A percentile compares a stretch with the other conserved stretches of the same genome.
Evolutionary conservation across 2,888 invertebrate species (phyloP).

Genomic region (Choristoneura rosaceana): DNA sequence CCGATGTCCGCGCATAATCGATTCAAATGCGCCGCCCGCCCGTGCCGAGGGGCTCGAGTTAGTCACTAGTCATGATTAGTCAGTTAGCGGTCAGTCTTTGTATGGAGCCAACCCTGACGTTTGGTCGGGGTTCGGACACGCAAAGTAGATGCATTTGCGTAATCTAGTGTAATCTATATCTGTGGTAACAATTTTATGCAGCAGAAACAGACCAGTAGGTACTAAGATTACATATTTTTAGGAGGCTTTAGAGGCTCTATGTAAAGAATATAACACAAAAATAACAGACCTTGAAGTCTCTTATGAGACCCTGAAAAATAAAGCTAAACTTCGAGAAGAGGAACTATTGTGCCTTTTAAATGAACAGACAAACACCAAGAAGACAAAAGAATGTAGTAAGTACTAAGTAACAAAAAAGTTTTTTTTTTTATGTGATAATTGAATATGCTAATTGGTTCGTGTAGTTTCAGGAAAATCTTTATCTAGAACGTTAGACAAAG

Average conservation of each 20-base stretch:
- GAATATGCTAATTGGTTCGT: constrained; percentile 20
- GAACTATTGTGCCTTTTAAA: constrained; percentile 81
- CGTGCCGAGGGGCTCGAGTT: too few species aligned
- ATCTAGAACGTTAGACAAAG: constrained; percentile 54
- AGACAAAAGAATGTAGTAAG: constrained; percentile 61
- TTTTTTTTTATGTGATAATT: neutral
- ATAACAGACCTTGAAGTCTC: constrained; percentile 81
- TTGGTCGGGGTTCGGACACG: too few species aligned
- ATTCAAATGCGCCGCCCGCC: too few species aligned
- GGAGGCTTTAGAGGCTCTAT: constrained; percentile 62
- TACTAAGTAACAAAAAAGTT: constrained; percentile 21
- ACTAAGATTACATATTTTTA: constrained; percentile 44
- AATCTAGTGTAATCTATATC: too few species aligned
- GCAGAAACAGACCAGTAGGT: neutral
- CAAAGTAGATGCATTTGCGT: too few species aligned
- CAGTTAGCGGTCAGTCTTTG: too few species aligned
- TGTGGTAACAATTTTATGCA: neutral
- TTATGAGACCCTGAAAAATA: constrained; percentile 80
- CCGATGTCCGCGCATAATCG: too few species aligned
- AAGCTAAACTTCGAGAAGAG: constrained; percentile 81
- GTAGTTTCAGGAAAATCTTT: constrained; percentile 55
- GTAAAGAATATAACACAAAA: constrained; percentile 61
- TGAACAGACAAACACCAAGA: constrained; percentile 61
- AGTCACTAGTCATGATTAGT: too few species aligned
- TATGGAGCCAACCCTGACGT: too few species aligned